phyloP scores from a whole-genome alignment of 2,797 vertebrate species.

The Ispidina picta region DNA sequence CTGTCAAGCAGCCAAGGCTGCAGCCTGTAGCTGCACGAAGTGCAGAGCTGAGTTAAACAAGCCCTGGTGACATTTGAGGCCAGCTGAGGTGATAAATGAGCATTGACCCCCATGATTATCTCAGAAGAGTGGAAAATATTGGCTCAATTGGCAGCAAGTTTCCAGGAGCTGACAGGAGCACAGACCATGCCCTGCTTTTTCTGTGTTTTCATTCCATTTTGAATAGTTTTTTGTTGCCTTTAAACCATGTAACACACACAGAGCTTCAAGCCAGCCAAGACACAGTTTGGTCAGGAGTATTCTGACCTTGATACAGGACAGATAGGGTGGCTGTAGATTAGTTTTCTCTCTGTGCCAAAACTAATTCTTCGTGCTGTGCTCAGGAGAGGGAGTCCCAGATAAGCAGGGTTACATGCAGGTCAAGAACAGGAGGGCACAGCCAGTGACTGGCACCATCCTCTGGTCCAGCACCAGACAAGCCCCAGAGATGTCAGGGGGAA shows the following conservation, averaged over 20 bases:
- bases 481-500: not conserved
- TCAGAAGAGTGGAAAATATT: conserved; percentile 54
- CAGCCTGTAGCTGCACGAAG: conserved; percentile 20
- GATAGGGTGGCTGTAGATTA: conserved; percentile 3
- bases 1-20: conserved; percentile 46
- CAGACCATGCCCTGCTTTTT: conserved; percentile 14
- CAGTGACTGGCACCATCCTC: not conserved
- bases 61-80: conserved; percentile 34
- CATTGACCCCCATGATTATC: conserved; percentile 32
- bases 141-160: conserved; percentile 49
- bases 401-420: not conserved
- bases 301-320: conserved; percentile 53
- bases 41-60: conserved; percentile 54
- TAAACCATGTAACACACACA: not conserved
- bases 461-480: not conserved
- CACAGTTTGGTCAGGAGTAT: conserved; percentile 36
- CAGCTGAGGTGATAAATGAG: conserved; percentile 61
- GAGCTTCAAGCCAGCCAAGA: not conserved
- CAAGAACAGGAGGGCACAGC: not conserved
- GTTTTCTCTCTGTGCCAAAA: conserved; percentile 19
- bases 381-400: not conserved
- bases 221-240: conserved; percentile 38
- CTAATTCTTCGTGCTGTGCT: rapidly evolving
- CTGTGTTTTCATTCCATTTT: conserved; percentile 12
- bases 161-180: conserved; percentile 13